Evolutionary conservation across 2,113 vertebrate genomes (phyloP).

Genomic region (Nerophis lumbriciformis): DNA sequence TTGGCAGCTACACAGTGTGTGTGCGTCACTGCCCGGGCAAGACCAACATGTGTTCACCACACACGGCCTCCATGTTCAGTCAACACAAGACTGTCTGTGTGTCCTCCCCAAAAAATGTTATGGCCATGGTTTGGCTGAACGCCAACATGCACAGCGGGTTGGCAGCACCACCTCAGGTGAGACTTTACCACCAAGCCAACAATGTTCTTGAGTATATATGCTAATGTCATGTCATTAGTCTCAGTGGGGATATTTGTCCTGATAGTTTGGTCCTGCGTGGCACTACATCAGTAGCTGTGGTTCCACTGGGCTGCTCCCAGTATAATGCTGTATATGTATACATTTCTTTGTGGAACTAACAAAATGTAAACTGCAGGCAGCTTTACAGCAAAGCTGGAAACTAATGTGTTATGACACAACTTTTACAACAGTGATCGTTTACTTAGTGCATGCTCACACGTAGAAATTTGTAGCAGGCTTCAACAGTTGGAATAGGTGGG

Average conservation of each 20-base stretch:
- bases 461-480: too few species aligned
- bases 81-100: slow-evolving; percentile 61
- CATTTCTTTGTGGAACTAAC: slow-evolving; percentile 12
- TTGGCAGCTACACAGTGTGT: slow-evolving; percentile 65
- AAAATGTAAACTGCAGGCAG: slow-evolving; percentile 2
- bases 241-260: slow-evolving; percentile 16
- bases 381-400: slow-evolving; percentile 17
- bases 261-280: neutral
- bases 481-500: too few species aligned
- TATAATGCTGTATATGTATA: slow-evolving; percentile 17
- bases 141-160: slow-evolving; percentile 43
- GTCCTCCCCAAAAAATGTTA: slow-evolving; percentile 56
- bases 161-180: slow-evolving; percentile 54
- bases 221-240: slow-evolving; percentile 32
- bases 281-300: slow-evolving; percentile 16
- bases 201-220: slow-evolving; percentile 47
- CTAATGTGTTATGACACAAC: slow-evolving; percentile 6
- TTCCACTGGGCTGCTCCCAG: slow-evolving; percentile 35
- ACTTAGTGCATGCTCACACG: too few species aligned
- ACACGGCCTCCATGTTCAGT: slow-evolving; percentile 37
- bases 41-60: slow-evolving; percentile 59
- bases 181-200: slow-evolving; percentile 33
- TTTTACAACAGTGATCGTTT: neutral
- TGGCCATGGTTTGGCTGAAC: slow-evolving; percentile 63
- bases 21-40: slow-evolving; percentile 71